Evolutionary conservation across 2,888 invertebrate species (phyloP).

Genomic region (Thumatha senex): DNA sequence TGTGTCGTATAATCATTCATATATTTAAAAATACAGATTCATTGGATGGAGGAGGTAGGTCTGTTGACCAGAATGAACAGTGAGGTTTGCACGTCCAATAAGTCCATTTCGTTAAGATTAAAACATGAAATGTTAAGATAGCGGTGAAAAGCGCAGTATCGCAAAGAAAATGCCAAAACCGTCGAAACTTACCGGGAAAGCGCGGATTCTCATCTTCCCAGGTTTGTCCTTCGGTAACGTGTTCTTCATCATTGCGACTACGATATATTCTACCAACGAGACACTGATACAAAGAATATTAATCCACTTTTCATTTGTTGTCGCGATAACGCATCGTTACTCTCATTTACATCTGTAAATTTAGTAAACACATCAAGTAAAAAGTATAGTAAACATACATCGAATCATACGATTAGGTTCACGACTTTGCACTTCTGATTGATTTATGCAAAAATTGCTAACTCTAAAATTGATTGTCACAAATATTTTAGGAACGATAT

Average conservation of each 20-base stretch:
- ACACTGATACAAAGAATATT: slow-evolving; percentile 51
- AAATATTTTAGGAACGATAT: neutral
- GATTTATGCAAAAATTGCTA: slow-evolving; percentile 1
- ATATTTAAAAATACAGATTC: too few relatives aligned
- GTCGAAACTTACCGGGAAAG: slow-evolving; percentile 94
- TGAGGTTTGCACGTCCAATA: too few relatives aligned
- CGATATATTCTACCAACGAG: slow-evolving; percentile 57
- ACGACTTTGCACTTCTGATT: slow-evolving; percentile 1
- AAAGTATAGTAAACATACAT: slow-evolving; percentile 9
- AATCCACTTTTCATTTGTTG: slow-evolving; percentile 68
- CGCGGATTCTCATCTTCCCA: slow-evolving; percentile 98
- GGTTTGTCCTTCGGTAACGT: slow-evolving; percentile 93
- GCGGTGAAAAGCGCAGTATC: too few relatives aligned
- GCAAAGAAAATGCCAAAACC: neutral
- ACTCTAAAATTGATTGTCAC: neutral
- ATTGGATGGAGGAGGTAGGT: too few relatives aligned
- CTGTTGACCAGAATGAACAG: too few relatives aligned
- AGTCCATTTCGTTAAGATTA: too few relatives aligned
- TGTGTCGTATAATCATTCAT: too few relatives aligned
- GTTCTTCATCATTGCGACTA: slow-evolving; percentile 86
- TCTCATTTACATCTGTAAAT: slow-evolving; percentile 71
- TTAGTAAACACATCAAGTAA: slow-evolving; percentile 40
- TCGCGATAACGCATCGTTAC: slow-evolving; percentile 71
- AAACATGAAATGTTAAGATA: too few relatives aligned
- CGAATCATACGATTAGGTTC: slow-evolving; percentile 13